phyloP scores from a whole-genome alignment of 2,113 vertebrate species.

The Hipposideros armiger region DNA sequence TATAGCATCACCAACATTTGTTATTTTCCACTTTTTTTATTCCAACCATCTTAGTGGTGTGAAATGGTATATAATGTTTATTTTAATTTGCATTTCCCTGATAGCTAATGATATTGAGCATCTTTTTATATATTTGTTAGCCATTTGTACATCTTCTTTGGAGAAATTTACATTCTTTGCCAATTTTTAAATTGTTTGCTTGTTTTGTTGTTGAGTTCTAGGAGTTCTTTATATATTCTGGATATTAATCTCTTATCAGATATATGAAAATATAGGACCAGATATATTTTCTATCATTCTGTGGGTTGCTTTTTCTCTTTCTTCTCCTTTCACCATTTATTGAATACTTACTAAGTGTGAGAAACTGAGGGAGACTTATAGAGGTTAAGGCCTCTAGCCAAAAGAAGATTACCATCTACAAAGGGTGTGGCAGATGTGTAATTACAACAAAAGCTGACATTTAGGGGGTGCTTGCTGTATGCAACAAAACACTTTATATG shows the following conservation, averaged over 20 bases:
- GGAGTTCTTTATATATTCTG: neutral
- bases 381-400: neutral
- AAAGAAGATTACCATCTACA: neutral
- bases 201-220: neutral
- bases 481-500: constrained; percentile 5
- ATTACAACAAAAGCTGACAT: neutral
- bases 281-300: neutral
- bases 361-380: neutral
- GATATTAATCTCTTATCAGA: neutral
- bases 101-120: neutral
- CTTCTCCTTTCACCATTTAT: neutral
- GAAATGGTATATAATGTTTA: neutral
- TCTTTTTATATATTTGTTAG: neutral
- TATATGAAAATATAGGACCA: neutral
- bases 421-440: neutral
- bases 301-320: neutral
- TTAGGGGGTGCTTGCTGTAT: neutral
- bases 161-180: neutral
- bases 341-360: neutral
- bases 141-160: neutral
- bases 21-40: neutral
- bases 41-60: neutral
- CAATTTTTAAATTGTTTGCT: neutral
- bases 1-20: neutral
- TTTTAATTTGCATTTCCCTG: neutral